Base-by-base conservation (phyloP, 2,888 invertebrate genomes). In the Sipha maydis region DNA sequence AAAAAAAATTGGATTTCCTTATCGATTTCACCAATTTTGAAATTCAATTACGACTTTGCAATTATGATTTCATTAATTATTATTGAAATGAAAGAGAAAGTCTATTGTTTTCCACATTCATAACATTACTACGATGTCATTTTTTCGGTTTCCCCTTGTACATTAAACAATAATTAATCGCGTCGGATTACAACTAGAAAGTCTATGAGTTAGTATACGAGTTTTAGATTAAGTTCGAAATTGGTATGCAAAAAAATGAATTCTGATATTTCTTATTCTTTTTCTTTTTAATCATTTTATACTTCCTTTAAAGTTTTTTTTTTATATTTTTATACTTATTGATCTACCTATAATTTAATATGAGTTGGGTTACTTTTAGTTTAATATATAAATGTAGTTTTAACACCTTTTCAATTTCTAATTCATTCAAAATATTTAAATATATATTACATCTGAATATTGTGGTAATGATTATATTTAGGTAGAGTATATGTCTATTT, bases 71-170 rank as follows among this genome's bases (percentile, higher is more conserved):
- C 73, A 80, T 88, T 88, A 88, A 80, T 88, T 80, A 88, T 82
- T 82, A 82, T 80, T 61, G 86, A 80, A 88, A 88, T 75, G 73
- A 80, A 88, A 88, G 86, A 88, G 86, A 88, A 88, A 88, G 86
- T 88, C 56, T 82, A 89, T 89, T 83, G 83, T 79, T 89, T 79
- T 83, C 79, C 79, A 76, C 79, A 89, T 89, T 89, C 78, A 79
- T 79, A 85, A 54, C 79, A 85, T 89, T 76, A 89, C 78, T 89
- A 76, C 76, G 61, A 80, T 89, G 75, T 78, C 79, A 88, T 89
- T 84, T 84, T 89, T 83, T 83, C 83, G 31, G 83, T 82, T 85
- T 89, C 89, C 48, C 75, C 61, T 85, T 56, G 75, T 34, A n/a
- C 78, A 79, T 85, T 75, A 75, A 79, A 89, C 76, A 89, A 89